Evolutionary conservation across 1,140 invertebrate species (phyloP), one percentile per base, ranked within the genome.

Genomic region (Proales similis): DNA sequence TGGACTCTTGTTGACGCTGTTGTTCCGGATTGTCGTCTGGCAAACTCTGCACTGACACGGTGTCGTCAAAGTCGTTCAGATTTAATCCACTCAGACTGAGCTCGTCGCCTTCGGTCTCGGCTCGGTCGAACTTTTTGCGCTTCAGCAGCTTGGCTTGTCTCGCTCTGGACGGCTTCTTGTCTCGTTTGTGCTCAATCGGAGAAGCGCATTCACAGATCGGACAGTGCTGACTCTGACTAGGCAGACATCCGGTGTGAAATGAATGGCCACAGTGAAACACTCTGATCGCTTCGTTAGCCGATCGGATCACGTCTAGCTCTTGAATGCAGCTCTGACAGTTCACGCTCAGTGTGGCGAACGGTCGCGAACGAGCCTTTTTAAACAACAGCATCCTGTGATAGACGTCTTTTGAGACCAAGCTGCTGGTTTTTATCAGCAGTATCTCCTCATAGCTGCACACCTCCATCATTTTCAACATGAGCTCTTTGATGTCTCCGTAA

Each of bases 371-470:
- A 2, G 45, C 12, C 3, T 14, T 57, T 2, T 26, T 57, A 4
- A 32, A 57, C 27, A n/a, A 4, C 30, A 20, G 19, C 51, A 57
- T 57, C 19, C 45, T 57, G 30, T 4, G 26, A 14, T 57, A 57
- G 0, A 57, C 51, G 45, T 57, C 51, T 20, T 57, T 12, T 14
- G 51, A 57, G 12, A 57, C 51, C 26, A 61, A 46, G 32, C 39
- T 9, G 4, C 26, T 14, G 14, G 57, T 61, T n/a, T 45, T 61
- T n/a, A 46, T 46, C 3, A 45, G 53, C 17, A 47, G 33, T 48
- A 65, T 64, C 60, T 74, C 70, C 70, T 81, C 80, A 72, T 81
- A 81, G 49, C 79, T 78, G 65, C 79, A 81, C 6, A 78, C 80
- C 48, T 80, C 79, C 32, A 81, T 65, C 79, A 81, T 81, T 48